Percentiles rank a stretch among this genome's conserved stretches.
These are phyloP conservation scores for Atractosteus spatula DNA, from an alignment of 2,113 vertebrate genomes.

Conservation along the genomic window DNA sequence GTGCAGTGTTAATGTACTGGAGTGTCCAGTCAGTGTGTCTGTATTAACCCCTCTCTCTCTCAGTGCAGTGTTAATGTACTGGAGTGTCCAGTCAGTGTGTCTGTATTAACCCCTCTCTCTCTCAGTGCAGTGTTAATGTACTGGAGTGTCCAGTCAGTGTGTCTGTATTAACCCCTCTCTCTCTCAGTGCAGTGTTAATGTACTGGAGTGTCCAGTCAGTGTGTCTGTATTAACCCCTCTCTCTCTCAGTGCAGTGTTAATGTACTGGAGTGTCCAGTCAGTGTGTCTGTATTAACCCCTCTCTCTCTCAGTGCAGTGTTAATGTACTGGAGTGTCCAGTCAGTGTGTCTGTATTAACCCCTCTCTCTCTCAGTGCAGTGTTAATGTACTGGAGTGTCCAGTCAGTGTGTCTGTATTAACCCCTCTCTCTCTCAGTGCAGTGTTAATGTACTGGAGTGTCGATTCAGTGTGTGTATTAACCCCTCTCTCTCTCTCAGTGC, in stretches of 20 bases:
- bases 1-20: too few species aligned
- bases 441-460: background rate
- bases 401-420: background rate
- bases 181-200: background rate
- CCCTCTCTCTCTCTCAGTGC: background rate
- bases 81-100: background rate
- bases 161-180: background rate
- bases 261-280: background rate
- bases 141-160: background rate
- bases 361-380: background rate
- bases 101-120: background rate
- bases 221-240: background rate
- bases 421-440: background rate
- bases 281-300: background rate
- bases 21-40: background rate
- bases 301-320: background rate
- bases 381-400: background rate
- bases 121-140: background rate
- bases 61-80: too few species aligned
- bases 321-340: background rate
- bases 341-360: background rate
- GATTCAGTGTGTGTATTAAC: background rate
- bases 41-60: background rate
- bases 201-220: background rate
- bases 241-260: background rate